Evolutionary conservation across 2,113 vertebrate genomes (phyloP).

Genomic region (Chascanopsetta lugubris): DNA sequence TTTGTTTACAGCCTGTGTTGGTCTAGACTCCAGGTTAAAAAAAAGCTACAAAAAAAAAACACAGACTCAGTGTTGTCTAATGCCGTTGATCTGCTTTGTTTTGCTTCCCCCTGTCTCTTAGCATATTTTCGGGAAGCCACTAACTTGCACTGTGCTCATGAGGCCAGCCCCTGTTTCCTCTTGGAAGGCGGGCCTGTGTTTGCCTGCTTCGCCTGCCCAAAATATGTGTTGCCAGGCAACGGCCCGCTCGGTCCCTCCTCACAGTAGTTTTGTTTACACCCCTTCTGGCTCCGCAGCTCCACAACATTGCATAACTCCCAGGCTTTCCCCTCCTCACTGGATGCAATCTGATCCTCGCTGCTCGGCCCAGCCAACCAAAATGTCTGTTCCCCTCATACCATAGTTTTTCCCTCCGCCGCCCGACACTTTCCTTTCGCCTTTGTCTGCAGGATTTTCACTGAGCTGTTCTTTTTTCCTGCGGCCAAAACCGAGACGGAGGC

Average conservation of each 20-base stretch:
- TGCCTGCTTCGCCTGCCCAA: constrained; percentile 80
- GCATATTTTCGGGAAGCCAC: constrained; percentile 76
- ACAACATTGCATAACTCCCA: constrained; percentile 76
- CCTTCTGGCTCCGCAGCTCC: constrained; percentile 70
- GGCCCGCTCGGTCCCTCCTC: constrained; percentile 72
- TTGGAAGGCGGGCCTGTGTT: constrained; percentile 78
- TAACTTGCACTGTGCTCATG: constrained; percentile 68
- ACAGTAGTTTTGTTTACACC: constrained; percentile 76
- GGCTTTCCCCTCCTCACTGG: constrained; percentile 63
- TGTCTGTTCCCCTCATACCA: constrained; percentile 37
- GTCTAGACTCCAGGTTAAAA: constrained; percentile 54
- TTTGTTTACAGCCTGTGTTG: constrained; percentile 51
- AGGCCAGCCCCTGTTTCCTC: constrained; percentile 77
- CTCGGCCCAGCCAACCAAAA: constrained; percentile 51
- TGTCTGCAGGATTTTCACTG: constrained; percentile 15
- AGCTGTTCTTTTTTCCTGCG: background rate
- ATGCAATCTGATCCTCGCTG: constrained; percentile 62
- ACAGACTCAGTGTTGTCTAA: constrained; percentile 38
- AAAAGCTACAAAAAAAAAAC: constrained; percentile 22
- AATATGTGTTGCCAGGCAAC: constrained; percentile 85
- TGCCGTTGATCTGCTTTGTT: constrained; percentile 68
- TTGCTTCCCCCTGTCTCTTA: constrained; percentile 75
- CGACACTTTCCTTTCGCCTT: constrained; percentile 20
- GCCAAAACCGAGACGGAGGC: constrained; percentile 37
- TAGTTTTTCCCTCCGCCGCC: constrained; percentile 34